Base-by-base conservation (phyloP, 2,888 invertebrate genomes). In the Megaustenia siamemsis region DNA sequence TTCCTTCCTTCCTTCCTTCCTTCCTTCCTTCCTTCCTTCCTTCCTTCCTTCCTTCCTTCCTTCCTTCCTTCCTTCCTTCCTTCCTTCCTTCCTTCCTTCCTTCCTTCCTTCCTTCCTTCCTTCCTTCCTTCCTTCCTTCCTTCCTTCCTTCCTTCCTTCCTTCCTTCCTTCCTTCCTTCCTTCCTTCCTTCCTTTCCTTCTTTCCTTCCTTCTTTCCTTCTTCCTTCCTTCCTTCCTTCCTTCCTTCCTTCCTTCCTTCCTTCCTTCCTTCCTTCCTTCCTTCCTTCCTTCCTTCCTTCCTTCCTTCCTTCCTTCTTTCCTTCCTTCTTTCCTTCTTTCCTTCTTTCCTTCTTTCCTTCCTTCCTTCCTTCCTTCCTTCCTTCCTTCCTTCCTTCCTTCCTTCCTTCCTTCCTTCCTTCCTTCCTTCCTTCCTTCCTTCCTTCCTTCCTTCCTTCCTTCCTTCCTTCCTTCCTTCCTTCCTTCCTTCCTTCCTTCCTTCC, bases 91-190 rank as follows among this genome's bases (percentile, higher is more conserved):
- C 12, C n/a, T 24, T 32, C 49, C 49, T 69, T 21, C 6, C 24
- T 45, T 69, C 69, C 49, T 35, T 28, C 45, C 43, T 28, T 38
- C 69, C 43, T 63, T 66, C 40, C 28, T 40, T 63, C 66, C 63
- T 40, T 63, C 49, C 60, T 38, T 69, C 53, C 35, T 49, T 68
- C 80, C 45, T 35, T 38, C 69, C 69, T 68, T 68, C 53, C 43
- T 35, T 80, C 80, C 45, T 35, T 53, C 69, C 43, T 49, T 69
- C 53, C 35, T 49, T 69, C 80, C 28, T 45, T 49, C 66, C 43
- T 45, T 71, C 35, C 53, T 53, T 71, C 71, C 49, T 35, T 40
- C 56, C 49, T 35, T 81, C 71, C 49, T 49, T 49, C 49, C 49
- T 53, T 38, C 69, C 71, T 81, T 10, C 35, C 45, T 56, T 40